Percentiles rank a stretch among this genome's conserved stretches.
These are phyloP conservation scores for Dasypolia templi DNA, from an alignment of 2,888 invertebrate genomes.

Conservation along the genomic window DNA sequence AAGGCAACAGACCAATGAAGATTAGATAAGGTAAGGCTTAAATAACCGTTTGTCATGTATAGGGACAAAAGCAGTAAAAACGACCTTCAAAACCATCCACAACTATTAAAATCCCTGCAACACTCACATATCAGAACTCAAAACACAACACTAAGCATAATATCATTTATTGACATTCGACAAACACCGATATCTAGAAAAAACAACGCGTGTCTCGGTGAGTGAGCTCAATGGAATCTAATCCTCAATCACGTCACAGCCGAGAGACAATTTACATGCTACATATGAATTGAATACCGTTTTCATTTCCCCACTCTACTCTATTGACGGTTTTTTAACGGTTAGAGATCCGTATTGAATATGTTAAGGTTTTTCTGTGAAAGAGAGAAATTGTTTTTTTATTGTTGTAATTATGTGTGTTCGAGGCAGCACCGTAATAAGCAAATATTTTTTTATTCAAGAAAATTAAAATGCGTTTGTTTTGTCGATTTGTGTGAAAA, in stretches of 20 bases:
- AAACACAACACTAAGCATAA: background rate
- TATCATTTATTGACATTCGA: constrained; percentile 33
- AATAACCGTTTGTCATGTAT: background rate
- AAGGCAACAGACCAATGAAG: no score
- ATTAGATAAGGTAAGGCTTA: no score
- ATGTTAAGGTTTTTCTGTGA: background rate
- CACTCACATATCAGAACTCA: background rate
- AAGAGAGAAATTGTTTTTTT: background rate
- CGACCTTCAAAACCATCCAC: background rate
- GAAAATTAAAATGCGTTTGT: background rate
- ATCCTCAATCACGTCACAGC: constrained; percentile 76
- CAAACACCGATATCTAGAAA: constrained; percentile 40
- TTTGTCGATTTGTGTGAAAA: background rate
- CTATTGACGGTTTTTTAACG: constrained; percentile 66
- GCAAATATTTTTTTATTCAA: background rate
- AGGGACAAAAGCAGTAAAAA: background rate
- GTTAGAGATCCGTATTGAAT: constrained; percentile 70
- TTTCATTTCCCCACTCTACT: constrained; percentile 78
- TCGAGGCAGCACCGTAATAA: background rate
- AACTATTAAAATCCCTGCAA: background rate
- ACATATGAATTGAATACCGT: constrained; percentile 78
- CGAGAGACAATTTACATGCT: constrained; percentile 63
- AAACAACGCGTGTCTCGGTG: constrained; percentile 54
- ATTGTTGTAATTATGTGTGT: background rate
- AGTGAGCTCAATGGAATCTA: constrained; percentile 72